phyloP scores from a whole-genome alignment of 2,797 vertebrate species.

The Acanthurus lineatus region DNA sequence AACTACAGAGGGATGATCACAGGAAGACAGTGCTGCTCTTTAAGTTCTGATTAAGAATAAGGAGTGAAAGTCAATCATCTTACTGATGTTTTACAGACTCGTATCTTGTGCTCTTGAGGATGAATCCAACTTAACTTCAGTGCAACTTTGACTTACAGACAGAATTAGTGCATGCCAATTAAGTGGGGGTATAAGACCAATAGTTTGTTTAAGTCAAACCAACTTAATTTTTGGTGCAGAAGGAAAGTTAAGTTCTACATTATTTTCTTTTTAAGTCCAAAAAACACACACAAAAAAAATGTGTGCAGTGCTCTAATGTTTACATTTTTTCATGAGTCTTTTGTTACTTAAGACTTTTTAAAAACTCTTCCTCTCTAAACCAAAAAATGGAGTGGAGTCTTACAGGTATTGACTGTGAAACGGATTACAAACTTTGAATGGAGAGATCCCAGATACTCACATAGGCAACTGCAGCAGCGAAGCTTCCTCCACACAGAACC shows the following conservation, averaged over 20 bases:
- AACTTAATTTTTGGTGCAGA: too few relatives aligned
- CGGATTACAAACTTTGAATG: not conserved
- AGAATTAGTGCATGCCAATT: not conserved
- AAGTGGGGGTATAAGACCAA: not conserved
- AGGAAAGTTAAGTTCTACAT: too few relatives aligned
- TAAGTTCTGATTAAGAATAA: not conserved
- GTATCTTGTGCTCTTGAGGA: not conserved
- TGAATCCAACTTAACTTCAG: too few relatives aligned
- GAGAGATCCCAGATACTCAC: constrained; percentile 67
- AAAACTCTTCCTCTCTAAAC: too few relatives aligned
- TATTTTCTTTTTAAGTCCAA: too few relatives aligned
- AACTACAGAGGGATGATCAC: not conserved
- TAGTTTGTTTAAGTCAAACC: too few relatives aligned
- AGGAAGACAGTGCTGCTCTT: not conserved
- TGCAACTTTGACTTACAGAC: too few relatives aligned
- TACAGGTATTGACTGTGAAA: not conserved
- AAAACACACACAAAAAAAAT: too few relatives aligned
- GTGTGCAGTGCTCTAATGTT: too few relatives aligned
- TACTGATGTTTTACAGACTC: not conserved
- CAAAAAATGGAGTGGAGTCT: too few relatives aligned
- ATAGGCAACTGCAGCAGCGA: constrained; percentile 83
- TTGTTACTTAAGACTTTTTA: too few relatives aligned
- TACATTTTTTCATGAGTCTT: too few relatives aligned
- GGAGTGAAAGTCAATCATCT: not conserved
- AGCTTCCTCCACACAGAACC: constrained; percentile 82